Conservation (phyloP, 2,888 invertebrate genomes). For the Neoaliturus tenellus region DNA sequence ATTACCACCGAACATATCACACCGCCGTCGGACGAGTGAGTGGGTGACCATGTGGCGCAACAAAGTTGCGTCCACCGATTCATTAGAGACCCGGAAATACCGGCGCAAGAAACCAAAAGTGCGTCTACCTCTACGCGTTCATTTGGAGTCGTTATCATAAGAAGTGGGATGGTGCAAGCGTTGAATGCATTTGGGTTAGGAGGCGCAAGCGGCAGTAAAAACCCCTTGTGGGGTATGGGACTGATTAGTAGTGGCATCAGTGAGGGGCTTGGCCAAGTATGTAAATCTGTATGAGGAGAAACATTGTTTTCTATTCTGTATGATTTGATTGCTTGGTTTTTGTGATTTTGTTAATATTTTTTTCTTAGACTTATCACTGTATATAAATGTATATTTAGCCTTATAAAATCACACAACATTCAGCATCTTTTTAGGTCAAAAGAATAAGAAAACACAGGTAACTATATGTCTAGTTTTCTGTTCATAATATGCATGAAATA, state of each 20-base stretch:
- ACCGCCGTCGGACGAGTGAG: neutral
- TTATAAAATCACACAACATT: too few relatives aligned
- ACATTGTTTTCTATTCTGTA: too few relatives aligned
- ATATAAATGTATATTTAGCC: too few relatives aligned
- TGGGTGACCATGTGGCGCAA: neutral
- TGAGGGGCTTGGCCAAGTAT: neutral
- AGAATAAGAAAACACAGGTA: too few relatives aligned
- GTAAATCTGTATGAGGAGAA: too few relatives aligned
- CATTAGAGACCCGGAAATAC: constrained; percentile 36
- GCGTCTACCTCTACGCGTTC: constrained; percentile 1
- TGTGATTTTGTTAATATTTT: too few relatives aligned
- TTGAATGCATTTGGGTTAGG: constrained; percentile 19
- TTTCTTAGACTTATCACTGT: too few relatives aligned
- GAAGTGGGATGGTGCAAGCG: constrained; percentile 15
- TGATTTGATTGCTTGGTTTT: too few relatives aligned
- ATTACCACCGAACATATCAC: constrained; percentile 1
- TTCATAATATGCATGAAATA: too few relatives aligned
- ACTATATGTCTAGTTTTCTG: too few relatives aligned
- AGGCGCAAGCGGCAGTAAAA: constrained; percentile 4
- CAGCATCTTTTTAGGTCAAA: too few relatives aligned
- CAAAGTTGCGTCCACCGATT: constrained; percentile 3
- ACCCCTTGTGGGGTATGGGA: neutral
- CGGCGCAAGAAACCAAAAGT: constrained; percentile 2
- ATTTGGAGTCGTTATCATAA: constrained; percentile 12
- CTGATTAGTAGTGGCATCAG: neutral